phyloP scores from a whole-genome alignment of 2,888 invertebrate species.

The Pyralis farinalis region DNA sequence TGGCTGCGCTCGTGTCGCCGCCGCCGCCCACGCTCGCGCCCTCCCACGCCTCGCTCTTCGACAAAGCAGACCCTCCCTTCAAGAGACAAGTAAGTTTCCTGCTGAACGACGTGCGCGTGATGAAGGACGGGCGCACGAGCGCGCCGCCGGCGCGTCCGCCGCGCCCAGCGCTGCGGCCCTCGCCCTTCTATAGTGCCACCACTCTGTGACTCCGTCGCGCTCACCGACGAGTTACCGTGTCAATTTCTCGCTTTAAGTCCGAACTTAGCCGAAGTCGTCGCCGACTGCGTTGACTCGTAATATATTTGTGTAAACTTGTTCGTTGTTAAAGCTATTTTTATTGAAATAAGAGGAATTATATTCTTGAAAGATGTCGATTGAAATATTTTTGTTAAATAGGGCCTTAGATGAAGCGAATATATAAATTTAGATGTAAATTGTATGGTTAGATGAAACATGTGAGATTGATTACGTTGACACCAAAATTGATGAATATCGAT shows the following conservation, averaged over 20 bases:
- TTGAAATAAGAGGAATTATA: conserved; percentile 73
- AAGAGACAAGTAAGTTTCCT: conserved; percentile 93
- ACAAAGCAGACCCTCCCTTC: conserved; percentile 84
- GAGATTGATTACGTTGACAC: conserved; percentile 66
- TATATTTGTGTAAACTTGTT: conserved; percentile 76
- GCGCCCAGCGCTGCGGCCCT: conserved; percentile 39
- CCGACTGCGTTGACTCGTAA: conserved; percentile 70
- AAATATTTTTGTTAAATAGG: conserved; percentile 79
- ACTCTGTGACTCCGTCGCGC: conserved; percentile 53
- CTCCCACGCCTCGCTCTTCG: conserved; percentile 81
- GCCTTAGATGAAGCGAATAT: conserved; percentile 64
- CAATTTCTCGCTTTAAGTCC: conserved; percentile 77
- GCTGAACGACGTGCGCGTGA: conserved; percentile 89
- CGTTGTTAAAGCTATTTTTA: conserved; percentile 78
- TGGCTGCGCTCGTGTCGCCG: conserved; percentile 77
- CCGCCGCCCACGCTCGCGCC: conserved; percentile 76
- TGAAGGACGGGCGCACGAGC: conserved; percentile 84
- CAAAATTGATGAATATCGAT: conserved; percentile 60
- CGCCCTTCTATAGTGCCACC: conserved; percentile 62
- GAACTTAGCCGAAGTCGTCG: conserved; percentile 62
- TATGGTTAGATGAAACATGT: conserved; percentile 64
- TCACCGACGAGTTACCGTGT: conserved; percentile 53
- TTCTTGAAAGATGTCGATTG: conserved; percentile 70
- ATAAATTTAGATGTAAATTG: conserved; percentile 68
- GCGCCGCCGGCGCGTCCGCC: conserved; percentile 50